Percentiles rank a stretch among this genome's conserved stretches.
Evolutionary conservation across 1,140 invertebrate genomes (phyloP).

Genomic region (Aphidius ervi): DNA sequence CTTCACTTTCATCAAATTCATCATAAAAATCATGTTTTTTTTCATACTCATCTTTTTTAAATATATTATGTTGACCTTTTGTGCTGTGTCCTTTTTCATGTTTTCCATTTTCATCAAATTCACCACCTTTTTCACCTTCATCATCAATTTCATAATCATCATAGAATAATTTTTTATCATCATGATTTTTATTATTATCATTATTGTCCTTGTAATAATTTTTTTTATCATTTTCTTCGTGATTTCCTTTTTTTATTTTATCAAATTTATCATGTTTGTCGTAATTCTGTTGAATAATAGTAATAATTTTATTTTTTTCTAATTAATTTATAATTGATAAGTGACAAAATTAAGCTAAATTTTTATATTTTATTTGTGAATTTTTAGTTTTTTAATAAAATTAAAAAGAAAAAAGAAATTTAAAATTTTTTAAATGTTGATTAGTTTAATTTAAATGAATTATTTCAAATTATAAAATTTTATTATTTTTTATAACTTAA

Average conservation of each 20-base stretch:
- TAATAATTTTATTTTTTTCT: constrained; percentile 15
- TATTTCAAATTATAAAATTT: too few relatives aligned
- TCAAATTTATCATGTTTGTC: constrained; percentile 44
- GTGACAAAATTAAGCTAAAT: too few relatives aligned
- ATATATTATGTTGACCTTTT: constrained; percentile 67
- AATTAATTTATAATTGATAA: too few relatives aligned
- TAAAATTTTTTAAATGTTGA: too few relatives aligned
- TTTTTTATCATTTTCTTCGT: constrained; percentile 42
- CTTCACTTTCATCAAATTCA: constrained; percentile 63
- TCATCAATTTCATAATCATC: constrained; percentile 41
- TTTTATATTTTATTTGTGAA: background rate
- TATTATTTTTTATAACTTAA: constrained; percentile 9
- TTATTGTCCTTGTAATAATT: constrained; percentile 40
- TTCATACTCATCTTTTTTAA: constrained; percentile 71
- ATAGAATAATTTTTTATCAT: constrained; percentile 45
- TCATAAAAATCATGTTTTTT: constrained; percentile 72
- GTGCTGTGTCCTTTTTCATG: constrained; percentile 68
- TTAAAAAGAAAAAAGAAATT: too few relatives aligned
- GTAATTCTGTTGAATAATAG: constrained; percentile 37
- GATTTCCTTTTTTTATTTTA: constrained; percentile 42
- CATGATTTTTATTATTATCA: constrained; percentile 41
- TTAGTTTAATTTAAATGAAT: too few relatives aligned
- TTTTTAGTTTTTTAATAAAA: background rate
- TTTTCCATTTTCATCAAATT: constrained; percentile 60
- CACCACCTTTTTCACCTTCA: constrained; percentile 43